Evolutionary conservation across 2,888 invertebrate species (phyloP).

Genomic region (Pegoplata infirma): DNA sequence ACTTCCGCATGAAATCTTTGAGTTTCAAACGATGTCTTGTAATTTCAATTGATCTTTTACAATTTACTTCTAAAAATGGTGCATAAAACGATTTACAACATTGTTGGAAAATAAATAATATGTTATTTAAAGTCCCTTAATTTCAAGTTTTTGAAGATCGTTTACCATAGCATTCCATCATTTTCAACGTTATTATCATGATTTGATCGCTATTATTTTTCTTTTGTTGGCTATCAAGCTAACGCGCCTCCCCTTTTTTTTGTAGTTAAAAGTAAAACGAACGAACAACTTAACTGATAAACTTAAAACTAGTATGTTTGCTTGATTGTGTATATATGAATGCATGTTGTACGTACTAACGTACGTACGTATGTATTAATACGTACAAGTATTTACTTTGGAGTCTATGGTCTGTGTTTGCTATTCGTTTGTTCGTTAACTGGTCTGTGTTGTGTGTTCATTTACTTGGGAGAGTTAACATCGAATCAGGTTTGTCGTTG

Average conservation of each 20-base stretch:
- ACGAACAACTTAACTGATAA: slow-evolving; percentile 46
- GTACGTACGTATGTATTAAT: slow-evolving; percentile 5
- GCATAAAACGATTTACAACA: no score
- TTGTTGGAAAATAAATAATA: no score
- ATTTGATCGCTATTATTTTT: slow-evolving; percentile 51
- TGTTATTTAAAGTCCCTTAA: no score
- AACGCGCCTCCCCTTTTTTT: slow-evolving; percentile 75
- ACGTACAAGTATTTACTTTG: not conserved
- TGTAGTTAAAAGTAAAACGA: slow-evolving; percentile 52
- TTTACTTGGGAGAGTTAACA: slow-evolving; percentile 40
- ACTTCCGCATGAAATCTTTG: no score
- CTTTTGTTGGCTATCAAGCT: slow-evolving; percentile 64
- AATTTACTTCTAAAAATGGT: no score
- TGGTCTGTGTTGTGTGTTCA: slow-evolving; percentile 50
- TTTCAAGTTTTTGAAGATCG: no score
- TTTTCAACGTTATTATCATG: slow-evolving; percentile 55
- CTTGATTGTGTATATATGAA: no score
- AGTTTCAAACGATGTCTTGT: no score
- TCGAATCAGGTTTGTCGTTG: slow-evolving; percentile 61
- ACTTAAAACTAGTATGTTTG: no score
- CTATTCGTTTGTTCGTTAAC: slow-evolving; percentile 44
- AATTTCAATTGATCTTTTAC: no score
- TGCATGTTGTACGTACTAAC: no score
- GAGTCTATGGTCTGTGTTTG: slow-evolving; percentile 30
- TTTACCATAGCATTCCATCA: no score